These are phyloP conservation scores for Sorex araneus DNA, from an alignment of 2,113 vertebrate genomes.

Conservation along the genomic window DNA sequence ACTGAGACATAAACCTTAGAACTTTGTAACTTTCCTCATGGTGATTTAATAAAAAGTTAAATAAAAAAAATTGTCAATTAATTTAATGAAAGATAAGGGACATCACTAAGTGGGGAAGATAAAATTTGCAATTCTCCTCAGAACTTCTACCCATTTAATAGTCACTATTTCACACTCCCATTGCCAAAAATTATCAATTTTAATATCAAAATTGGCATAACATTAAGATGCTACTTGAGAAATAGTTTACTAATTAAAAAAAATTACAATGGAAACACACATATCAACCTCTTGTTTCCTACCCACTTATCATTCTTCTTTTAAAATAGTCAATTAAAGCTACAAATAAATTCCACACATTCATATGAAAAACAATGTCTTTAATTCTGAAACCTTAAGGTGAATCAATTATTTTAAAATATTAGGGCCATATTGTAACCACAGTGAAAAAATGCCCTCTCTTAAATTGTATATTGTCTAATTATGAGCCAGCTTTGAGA, in stretches of 20 bases:
- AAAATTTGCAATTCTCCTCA: not conserved
- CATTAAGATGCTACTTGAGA: not conserved
- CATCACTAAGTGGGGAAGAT: not conserved
- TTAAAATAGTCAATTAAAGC: not conserved
- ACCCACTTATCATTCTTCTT: not conserved
- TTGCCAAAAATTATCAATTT: slow-evolving; percentile 25
- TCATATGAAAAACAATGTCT: not conserved
- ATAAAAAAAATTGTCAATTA: no score
- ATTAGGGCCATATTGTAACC: not conserved
- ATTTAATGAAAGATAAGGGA: no score
- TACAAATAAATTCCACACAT: not conserved
- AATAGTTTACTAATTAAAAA: not conserved
- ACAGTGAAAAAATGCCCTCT: not conserved
- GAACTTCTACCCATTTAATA: slow-evolving; percentile 48
- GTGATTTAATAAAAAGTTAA: no score
- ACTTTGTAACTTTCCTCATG: no score
- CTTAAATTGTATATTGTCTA: not conserved
- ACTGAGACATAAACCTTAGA: no score
- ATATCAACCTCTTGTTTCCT: not conserved
- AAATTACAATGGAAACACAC: not conserved
- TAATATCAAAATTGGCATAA: slow-evolving; percentile 34
- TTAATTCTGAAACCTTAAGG: slow-evolving; percentile 33
- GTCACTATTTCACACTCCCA: not conserved
- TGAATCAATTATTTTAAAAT: not conserved
- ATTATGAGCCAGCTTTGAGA: not conserved